phyloP scores from a whole-genome alignment of 2,113 vertebrate species.

The Aldabrachelys gigantea region DNA sequence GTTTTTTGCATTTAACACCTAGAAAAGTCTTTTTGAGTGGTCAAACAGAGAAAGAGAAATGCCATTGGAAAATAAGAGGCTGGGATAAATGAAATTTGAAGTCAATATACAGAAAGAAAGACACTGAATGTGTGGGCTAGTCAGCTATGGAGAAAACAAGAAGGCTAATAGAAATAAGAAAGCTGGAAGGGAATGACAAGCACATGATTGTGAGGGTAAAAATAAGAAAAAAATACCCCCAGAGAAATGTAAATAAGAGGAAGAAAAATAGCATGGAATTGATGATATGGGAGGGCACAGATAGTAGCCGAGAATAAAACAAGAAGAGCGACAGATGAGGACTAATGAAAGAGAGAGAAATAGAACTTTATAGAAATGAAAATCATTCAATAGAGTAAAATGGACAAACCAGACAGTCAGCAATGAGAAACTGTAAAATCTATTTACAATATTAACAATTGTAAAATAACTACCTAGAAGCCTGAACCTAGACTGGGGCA shows the following conservation, averaged over 20 bases:
- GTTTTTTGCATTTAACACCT: not conserved
- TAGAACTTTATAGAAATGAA: not conserved
- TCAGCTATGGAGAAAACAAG: not conserved
- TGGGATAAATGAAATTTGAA: not conserved
- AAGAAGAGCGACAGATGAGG: not conserved
- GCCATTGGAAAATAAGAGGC: not conserved
- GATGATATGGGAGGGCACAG: not conserved
- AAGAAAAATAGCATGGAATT: not conserved
- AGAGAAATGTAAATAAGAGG: not conserved
- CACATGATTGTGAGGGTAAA: not conserved
- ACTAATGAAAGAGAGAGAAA: not conserved
- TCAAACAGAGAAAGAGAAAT: not conserved
- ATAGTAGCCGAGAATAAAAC: not conserved
- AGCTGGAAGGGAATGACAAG: too few relatives aligned
- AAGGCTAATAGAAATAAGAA: not conserved
- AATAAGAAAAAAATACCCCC: not conserved
- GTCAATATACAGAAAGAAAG: not conserved
- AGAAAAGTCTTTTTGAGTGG: not conserved
- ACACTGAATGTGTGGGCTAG: not conserved
- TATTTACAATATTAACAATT: not conserved
- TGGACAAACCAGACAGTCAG: not conserved
- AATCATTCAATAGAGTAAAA: not conserved
- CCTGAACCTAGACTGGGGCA: not conserved
- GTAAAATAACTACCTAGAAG: not conserved
- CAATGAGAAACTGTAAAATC: not conserved